These are phyloP conservation scores for Panagrolaimus sp. DNA, from an alignment of 1,140 invertebrate species.

Conservation along the genomic window DNA sequence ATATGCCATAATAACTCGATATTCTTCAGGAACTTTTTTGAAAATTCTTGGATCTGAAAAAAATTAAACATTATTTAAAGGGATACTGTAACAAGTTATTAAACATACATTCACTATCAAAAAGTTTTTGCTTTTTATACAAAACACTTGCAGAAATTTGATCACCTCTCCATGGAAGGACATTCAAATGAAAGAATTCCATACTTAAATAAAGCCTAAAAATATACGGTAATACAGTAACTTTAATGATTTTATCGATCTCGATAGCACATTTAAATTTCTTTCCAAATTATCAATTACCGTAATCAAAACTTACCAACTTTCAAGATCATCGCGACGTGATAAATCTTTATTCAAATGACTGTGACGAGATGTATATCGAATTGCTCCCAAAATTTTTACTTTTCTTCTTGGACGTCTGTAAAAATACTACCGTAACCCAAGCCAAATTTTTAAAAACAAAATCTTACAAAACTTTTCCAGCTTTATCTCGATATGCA, in stretches of 20 bases:
- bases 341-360: constrained; percentile 8
- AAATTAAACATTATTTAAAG: neutral
- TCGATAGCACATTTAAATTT: no score
- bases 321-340: constrained; percentile 17
- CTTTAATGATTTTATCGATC: no score
- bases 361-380: constrained; percentile 10
- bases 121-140: constrained; percentile 18
- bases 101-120: constrained; percentile 13
- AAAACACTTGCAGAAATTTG: constrained; percentile 12
- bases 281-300: no score
- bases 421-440: neutral
- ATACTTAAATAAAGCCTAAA: constrained; percentile 10
- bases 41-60: neutral
- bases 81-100: no score
- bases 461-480: constrained; percentile 14
- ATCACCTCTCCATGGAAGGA: constrained; percentile 16
- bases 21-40: neutral
- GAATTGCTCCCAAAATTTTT: constrained; percentile 17
- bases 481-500: constrained; percentile 8
- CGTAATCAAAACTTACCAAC: constrained; percentile 4
- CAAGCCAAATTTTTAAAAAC: neutral
- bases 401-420: constrained; percentile 17
- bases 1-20: neutral
- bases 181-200: constrained; percentile 19
- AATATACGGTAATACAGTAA: no score